These are phyloP conservation scores for Cepphus grylle DNA, from an alignment of 2,113 vertebrate genomes.

Conservation along the genomic window DNA sequence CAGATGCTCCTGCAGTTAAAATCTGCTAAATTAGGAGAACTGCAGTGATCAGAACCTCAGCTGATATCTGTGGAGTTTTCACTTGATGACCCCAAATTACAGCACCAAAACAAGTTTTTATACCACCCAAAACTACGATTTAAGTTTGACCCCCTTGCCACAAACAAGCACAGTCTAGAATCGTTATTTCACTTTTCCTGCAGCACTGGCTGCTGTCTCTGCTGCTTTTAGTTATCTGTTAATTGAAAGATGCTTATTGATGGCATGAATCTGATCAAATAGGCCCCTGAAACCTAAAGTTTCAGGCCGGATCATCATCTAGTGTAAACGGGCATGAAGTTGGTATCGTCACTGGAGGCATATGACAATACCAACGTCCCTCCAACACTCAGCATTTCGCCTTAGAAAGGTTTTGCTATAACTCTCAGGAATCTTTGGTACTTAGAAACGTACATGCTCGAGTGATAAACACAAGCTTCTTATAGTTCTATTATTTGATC, in stretches of 20 bases:
- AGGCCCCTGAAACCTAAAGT: neutral
- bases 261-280: neutral
- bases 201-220: neutral
- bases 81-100: neutral
- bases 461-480: neutral
- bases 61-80: neutral
- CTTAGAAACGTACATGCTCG: rapidly evolving
- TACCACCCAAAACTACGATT: neutral
- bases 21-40: constrained; percentile 1
- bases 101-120: neutral
- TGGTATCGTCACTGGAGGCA: neutral
- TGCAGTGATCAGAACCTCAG: neutral
- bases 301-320: neutral
- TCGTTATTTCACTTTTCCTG: neutral
- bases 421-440: neutral
- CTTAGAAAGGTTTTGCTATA: neutral
- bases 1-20: constrained; percentile 32
- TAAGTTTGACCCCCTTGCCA: neutral
- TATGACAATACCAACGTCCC: neutral
- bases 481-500: neutral
- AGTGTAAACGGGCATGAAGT: neutral
- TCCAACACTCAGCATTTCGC: neutral
- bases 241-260: neutral
- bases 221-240: neutral
- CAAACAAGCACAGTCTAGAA: neutral